Conservation (phyloP, 35 echinoderm and acorn worm genomes). For the Ophioderma brevispina region DNA sequence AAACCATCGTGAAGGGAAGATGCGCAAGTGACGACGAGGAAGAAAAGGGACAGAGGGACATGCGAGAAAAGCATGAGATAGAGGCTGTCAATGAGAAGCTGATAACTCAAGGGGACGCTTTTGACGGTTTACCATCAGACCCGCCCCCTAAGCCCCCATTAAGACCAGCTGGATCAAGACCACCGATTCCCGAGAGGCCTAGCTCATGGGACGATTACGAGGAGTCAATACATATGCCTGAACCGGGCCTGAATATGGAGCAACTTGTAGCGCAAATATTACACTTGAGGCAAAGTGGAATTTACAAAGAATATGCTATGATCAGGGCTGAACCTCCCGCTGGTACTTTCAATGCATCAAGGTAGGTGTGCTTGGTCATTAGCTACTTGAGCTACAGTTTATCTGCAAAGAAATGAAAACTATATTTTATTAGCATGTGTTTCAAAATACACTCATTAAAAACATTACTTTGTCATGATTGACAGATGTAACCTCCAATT, state of each 20-base stretch:
- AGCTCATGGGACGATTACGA: conserved; percentile 48
- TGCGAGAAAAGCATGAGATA: conserved; percentile 56
- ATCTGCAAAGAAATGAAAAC: too few relatives aligned
- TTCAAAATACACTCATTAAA: too few relatives aligned
- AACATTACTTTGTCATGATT: too few relatives aligned
- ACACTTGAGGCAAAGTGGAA: conserved; percentile 74
- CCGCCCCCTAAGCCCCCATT: conserved; percentile 85
- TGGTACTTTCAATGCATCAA: conserved; percentile 90
- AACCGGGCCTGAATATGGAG: conserved; percentile 75
- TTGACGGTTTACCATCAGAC: conserved; percentile 43
- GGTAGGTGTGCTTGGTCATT: too few relatives aligned
- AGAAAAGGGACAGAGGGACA: conserved; percentile 48
- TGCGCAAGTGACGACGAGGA: conserved; percentile 46
- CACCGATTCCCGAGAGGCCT: conserved; percentile 39
- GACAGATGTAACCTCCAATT: too few relatives aligned
- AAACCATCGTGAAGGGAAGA: conserved; percentile 16
- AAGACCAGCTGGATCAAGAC: conserved; percentile 40
- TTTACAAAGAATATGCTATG: conserved; percentile 93
- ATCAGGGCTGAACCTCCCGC: conserved; percentile 91
- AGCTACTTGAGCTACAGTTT: too few relatives aligned
- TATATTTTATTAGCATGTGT: too few relatives aligned
- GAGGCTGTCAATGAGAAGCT: conserved; percentile 33
- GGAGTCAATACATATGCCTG: conserved; percentile 65
- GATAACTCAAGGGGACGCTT: conserved; percentile 3
- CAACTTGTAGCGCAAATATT: conserved; percentile 78